phyloP scores from a whole-genome alignment of 2,113 vertebrate genomes.

The Nothobranchius kuhntae region DNA sequence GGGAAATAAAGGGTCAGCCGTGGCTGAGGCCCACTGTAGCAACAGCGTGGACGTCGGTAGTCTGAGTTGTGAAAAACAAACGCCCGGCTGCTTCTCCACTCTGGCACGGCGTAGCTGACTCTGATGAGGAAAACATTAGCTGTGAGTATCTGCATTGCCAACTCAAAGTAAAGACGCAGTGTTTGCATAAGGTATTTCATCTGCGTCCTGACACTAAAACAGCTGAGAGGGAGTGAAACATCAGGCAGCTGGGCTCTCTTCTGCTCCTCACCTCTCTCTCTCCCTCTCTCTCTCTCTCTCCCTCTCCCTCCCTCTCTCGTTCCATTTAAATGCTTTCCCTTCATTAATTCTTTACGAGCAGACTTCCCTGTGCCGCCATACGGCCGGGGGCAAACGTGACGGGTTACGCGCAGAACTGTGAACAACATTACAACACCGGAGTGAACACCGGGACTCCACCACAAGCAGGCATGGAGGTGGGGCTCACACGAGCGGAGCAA shows the following conservation, averaged over 20 bases:
- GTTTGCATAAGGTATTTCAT: constrained; percentile 67
- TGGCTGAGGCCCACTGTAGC: constrained; percentile 64
- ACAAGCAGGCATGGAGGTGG: neutral
- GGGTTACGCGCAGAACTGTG: constrained; percentile 33
- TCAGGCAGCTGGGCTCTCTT: constrained; percentile 30
- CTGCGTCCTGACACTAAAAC: constrained; percentile 52
- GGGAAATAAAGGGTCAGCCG: constrained; percentile 49
- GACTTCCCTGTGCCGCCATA: constrained; percentile 16
- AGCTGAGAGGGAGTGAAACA: constrained; percentile 39
- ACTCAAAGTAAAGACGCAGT: constrained; percentile 61
- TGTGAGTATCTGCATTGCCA: constrained; percentile 57
- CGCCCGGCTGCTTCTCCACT: constrained; percentile 39
- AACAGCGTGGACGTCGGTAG: constrained; percentile 2
- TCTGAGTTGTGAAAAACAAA: constrained; percentile 49
- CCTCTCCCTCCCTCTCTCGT: constrained; percentile 26
- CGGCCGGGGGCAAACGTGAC: constrained; percentile 1
- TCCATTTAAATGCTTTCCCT: constrained; percentile 25
- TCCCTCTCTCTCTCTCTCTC: constrained; percentile 35
- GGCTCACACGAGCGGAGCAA: constrained; percentile 11
- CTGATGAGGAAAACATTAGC: constrained; percentile 72
- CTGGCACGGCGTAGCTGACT: constrained; percentile 31
- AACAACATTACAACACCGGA: constrained; percentile 41
- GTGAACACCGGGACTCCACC: constrained; percentile 29
- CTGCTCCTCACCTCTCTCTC: constrained; percentile 43
- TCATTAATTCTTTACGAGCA: constrained; percentile 47